A percentile compares a stretch with the other conserved stretches of the same genome.
These are phyloP conservation scores for Salticus scenicus DNA, from an alignment of 2,888 invertebrate genomes.

Conservation along the genomic window DNA sequence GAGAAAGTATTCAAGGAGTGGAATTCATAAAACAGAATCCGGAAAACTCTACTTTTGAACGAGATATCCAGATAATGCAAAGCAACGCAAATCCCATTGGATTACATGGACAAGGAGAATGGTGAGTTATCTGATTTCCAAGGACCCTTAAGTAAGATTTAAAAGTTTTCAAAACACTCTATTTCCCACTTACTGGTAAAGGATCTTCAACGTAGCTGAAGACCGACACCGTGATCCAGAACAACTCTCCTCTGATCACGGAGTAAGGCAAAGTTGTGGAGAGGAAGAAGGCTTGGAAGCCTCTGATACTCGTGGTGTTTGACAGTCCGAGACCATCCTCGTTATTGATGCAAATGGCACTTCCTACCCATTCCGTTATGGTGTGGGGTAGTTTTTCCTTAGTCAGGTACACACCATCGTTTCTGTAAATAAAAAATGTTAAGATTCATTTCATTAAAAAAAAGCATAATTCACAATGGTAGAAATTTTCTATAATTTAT, in stretches of 20 bases:
- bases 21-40: too few relatives aligned
- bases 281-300: conserved; percentile 76
- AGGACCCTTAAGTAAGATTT: too few relatives aligned
- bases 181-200: conserved; percentile 73
- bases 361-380: conserved; percentile 76
- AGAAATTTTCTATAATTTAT: too few relatives aligned
- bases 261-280: conserved; percentile 76
- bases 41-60: too few relatives aligned
- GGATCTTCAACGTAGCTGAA: conserved; percentile 76
- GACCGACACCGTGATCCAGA: conserved; percentile 75
- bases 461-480: too few relatives aligned
- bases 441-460: too few relatives aligned
- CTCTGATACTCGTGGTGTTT: conserved; percentile 73
- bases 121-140: too few relatives aligned
- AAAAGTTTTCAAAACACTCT: too few relatives aligned
- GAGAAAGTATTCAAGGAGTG: too few relatives aligned
- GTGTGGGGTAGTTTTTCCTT: conserved; percentile 74
- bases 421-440: conserved; percentile 13
- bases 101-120: too few relatives aligned
- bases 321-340: conserved; percentile 75
- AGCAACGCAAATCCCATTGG: too few relatives aligned
- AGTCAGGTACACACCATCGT: conserved; percentile 42
- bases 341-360: conserved; percentile 74
- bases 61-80: too few relatives aligned
- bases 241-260: conserved; percentile 75